Evolutionary conservation across 2,113 vertebrate species (phyloP), one percentile per base, ranked within the genome.

Genomic region (Sinocyclocheilus rhinocerous): DNA sequence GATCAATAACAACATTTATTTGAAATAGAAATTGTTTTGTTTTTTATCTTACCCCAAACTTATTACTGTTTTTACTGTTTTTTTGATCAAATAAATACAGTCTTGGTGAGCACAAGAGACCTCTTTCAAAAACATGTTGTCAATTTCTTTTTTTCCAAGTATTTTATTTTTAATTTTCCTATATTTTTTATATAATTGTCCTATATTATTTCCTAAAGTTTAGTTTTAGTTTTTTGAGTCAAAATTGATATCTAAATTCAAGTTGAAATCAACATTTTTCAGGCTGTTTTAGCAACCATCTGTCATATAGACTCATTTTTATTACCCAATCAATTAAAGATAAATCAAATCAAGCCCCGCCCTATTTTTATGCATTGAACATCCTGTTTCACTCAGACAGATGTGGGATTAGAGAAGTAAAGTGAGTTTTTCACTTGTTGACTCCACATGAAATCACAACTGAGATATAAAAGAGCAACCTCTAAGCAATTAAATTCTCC

Each of bases 361-460:
- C 13, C 42, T 8, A n/a, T 7, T 50, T 24, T 72, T 73, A 22
- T n/a, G 10, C 73, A 76, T 3, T 8, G 42, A 26, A 76, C 45
- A 76, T 76, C 42, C 72, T 26, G 11, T 76, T 48, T 76, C n/a
- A 76, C 42, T n/a, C 42, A 76, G 5, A 75, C n/a, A 15, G 2
- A 48, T 6, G 12, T 48, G 42, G 24, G 12, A 26, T 76, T 9
- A 9, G 42, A 24, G 42, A 75, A 75, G n/a, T 26, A 15, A 16
- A 42, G 20, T 48, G n/a, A 8, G 6, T 48, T 76, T 76, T 76
- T 76, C 73, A 50, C 73, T 76, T 26, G 73, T 76, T 50, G 42
- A 75, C 42, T 45, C 39, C 42, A 15, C 22, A 48, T 75, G 72
- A 75, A 39, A 16, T 76, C 73, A 76, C n/a, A 50, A 76, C 12